These are phyloP conservation scores for Sphaerodactylus townsendi DNA, from an alignment of 2,113 vertebrate species.

Conservation along the genomic window DNA sequence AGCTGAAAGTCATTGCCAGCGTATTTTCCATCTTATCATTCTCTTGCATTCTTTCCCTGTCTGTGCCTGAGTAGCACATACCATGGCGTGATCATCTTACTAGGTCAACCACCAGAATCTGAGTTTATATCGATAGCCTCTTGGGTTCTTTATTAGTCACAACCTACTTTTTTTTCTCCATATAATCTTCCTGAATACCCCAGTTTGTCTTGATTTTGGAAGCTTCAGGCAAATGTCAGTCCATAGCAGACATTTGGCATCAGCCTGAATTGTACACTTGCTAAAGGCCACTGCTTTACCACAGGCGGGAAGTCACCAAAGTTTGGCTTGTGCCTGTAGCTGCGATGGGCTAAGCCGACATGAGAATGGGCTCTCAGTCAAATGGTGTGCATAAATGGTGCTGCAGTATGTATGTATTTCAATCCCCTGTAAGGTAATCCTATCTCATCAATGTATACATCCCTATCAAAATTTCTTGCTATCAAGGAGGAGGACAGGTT, in stretches of 20 bases:
- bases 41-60: conserved; percentile 25
- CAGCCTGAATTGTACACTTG: not conserved
- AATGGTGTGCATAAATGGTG: not conserved
- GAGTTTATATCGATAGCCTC: conserved; percentile 27
- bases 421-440: too few species aligned
- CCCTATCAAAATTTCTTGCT: not conserved
- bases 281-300: too few species aligned
- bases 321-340: too few species aligned
- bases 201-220: not conserved
- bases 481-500: not conserved
- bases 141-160: conserved; percentile 39
- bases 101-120: conserved; percentile 55
- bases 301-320: too few species aligned
- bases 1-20: conserved; percentile 48
- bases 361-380: not conserved
- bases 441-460: not conserved
- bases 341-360: not conserved
- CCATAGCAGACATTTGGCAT: not conserved
- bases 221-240: not conserved
- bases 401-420: not conserved
- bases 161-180: conserved; percentile 50
- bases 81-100: conserved; percentile 60
- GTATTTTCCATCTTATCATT: conserved; percentile 67
- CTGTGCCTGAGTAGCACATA: conserved; percentile 40
- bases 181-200: conserved; percentile 24